Evolutionary conservation across 2,888 invertebrate species (phyloP).

Genomic region (Agrenia bidenticulata): DNA sequence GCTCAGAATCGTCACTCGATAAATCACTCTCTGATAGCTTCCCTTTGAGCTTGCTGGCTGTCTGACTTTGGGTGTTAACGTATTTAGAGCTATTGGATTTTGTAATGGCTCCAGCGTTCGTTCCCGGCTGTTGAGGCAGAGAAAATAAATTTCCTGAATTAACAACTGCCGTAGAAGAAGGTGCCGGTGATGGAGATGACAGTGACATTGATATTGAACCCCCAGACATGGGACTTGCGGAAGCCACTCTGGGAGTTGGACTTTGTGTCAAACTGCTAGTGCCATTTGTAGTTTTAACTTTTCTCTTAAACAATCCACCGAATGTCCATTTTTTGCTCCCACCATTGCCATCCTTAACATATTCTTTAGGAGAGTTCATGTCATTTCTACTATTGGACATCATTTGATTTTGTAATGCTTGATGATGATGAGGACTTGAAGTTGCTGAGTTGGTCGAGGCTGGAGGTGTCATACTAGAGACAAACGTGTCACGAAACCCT

Average conservation of each 20-base stretch:
- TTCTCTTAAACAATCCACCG: constrained; percentile 70
- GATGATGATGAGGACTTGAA: constrained; percentile 39
- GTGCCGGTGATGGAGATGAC: constrained; percentile 24
- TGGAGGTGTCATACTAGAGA: constrained; percentile 39
- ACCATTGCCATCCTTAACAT: constrained; percentile 11
- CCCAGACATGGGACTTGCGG: constrained; percentile 20
- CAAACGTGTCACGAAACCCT: constrained; percentile 46
- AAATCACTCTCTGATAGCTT: constrained; percentile 47
- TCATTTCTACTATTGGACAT: constrained; percentile 7
- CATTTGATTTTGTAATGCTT: constrained; percentile 19
- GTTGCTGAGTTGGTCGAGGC: constrained; percentile 30
- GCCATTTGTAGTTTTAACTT: constrained; percentile 53
- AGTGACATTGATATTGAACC: constrained; percentile 21
- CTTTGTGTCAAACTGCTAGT: neutral
- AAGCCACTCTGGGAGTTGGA: constrained; percentile 17
- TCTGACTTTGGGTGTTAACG: constrained; percentile 37
- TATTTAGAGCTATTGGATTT: constrained; percentile 19
- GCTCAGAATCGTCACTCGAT: constrained; percentile 45
- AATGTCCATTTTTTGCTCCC: constrained; percentile 67
- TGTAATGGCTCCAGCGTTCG: neutral
- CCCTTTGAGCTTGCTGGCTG: constrained; percentile 21
- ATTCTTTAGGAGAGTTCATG: neutral
- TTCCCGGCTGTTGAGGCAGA: neutral
- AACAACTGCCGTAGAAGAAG: neutral
- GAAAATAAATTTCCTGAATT: neutral